Evolutionary conservation across 2,797 vertebrate species (phyloP), one percentile per base, ranked within the genome.

Genomic region (Mallotus villosus): DNA sequence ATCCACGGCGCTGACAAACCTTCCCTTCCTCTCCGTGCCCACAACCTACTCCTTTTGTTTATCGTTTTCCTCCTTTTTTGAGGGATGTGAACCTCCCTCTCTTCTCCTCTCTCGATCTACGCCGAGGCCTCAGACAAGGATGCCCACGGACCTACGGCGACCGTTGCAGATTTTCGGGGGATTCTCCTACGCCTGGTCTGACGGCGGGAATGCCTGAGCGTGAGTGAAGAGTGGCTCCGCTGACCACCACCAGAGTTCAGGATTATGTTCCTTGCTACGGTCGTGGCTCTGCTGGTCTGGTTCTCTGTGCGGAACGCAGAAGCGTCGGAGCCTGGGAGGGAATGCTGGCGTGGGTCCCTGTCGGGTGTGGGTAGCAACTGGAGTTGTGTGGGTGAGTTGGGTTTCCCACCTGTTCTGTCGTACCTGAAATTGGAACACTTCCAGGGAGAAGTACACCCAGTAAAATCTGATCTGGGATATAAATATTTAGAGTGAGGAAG

Each of bases 311-410:
- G 88, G 73, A 88, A 72, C 65, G 70, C 77, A 79, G 87, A 71
- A 83, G 81, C 72, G 78, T 76, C 78, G 78, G 81, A 71, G 58
- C 68, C 78, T 58, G 70, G 75, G 67, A 75, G 87, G 80, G 86
- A 82, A 74, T 96, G 94, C 84, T 92, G 91, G 86, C 89, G 85
- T 75, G 90, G 90, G 57, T 82, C 85, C 14, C 81, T 79, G 0
- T 61, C 82, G 5, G 82, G 81, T 77, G 72, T 67, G 6, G 89
- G 81, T 59, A 81, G 71, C 77, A 91, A 89, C 73, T 74, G 84
- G 57, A 78, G 87, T 72, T 95, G 94, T 76, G 16, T 76, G 32
- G 94, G 95, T 97, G 87, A 96, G 95, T 95, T 69, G 72, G 27
- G 67, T 83, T 67, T 14, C 46, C 34, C 21, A 37, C 32, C 62